Evolutionary conservation across 2,888 invertebrate genomes (phyloP), one percentile per base, ranked within the genome.

Genomic region (Lochmaea crataegi): DNA sequence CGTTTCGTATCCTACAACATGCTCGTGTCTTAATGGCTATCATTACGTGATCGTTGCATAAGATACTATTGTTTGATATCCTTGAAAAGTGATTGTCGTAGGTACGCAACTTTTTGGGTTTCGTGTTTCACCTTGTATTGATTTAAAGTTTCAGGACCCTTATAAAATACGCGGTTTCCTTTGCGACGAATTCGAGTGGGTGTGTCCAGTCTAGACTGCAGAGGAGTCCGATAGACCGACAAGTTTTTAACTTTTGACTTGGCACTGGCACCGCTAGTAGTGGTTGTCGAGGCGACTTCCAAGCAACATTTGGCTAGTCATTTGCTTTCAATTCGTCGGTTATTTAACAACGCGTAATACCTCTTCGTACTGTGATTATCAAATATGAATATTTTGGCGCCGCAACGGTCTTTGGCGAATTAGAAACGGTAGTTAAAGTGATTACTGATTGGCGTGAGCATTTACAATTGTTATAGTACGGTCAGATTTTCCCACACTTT

Each of bases 161-260:
- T 26, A 58, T 32, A 26, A 58, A 58, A 32, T 32, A 42, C 12
- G 61, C 61, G 61, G 41, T 41, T 12, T 38, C 61, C 61, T 63
- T 63, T 42, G 61, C 61, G 42, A 42, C 61, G 41, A 42, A 63
- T 63, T 63, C 61, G 71, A 67, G 71, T 71, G 71, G 71, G 71
- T 67, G 71, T 60, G 66, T 53, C 65, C 61, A 61, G 71, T 71
- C 71, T 71, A 71, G 71, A 71, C 67, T 67, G 66, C 61, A 63
- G 61, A 63, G 61, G 61, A 61, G 61, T 61, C 61, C 61, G 61
- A 42, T 61, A 61, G 61, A 61, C 61, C 61, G 61, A 16, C 61
- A 61, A 61, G 41, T 63, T 63, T 63, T 60, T 16, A 60, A 60
- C n/a, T 38, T 60, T 63, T 42, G 61, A 42, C 18, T 63, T 63